Evolutionary conservation across 2,113 vertebrate genomes (phyloP).

Genomic region (Crotalus horridus): DNA sequence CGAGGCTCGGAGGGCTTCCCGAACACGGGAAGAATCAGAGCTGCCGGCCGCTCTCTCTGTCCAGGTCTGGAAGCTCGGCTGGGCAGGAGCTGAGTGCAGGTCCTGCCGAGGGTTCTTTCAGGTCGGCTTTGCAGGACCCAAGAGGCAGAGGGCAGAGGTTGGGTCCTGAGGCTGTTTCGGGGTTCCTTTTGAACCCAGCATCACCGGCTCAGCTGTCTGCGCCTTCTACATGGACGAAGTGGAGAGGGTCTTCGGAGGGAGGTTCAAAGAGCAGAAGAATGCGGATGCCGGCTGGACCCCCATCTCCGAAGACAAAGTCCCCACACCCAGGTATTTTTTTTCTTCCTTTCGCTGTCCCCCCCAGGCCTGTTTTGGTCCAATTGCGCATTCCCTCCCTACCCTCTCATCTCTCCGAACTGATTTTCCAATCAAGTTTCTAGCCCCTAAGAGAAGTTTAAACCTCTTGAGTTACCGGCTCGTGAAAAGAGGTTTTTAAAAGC

Average conservation of each 20-base stretch:
- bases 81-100: neutral
- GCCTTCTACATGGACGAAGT: slow-evolving; percentile 97
- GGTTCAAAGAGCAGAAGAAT: slow-evolving; percentile 89
- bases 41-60: neutral
- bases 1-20: no score
- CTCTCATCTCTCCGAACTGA: neutral
- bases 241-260: slow-evolving; percentile 84
- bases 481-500: neutral
- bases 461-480: neutral
- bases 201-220: slow-evolving; percentile 92
- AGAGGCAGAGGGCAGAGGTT: no score
- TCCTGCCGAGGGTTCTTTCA: neutral
- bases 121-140: neutral
- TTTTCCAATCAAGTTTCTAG: neutral
- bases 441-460: neutral
- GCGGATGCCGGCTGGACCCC: slow-evolving; percentile 84
- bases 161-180: accelerated
- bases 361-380: neutral
- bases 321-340: slow-evolving; percentile 79
- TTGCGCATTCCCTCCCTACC: accelerated
- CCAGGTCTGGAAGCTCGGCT: neutral
- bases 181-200: slow-evolving; percentile 67
- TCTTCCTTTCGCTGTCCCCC: no score
- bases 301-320: slow-evolving; percentile 87
- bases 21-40: neutral